Evolutionary conservation across 2,888 invertebrate species (phyloP).

Genomic region (Halictus ligatus): DNA sequence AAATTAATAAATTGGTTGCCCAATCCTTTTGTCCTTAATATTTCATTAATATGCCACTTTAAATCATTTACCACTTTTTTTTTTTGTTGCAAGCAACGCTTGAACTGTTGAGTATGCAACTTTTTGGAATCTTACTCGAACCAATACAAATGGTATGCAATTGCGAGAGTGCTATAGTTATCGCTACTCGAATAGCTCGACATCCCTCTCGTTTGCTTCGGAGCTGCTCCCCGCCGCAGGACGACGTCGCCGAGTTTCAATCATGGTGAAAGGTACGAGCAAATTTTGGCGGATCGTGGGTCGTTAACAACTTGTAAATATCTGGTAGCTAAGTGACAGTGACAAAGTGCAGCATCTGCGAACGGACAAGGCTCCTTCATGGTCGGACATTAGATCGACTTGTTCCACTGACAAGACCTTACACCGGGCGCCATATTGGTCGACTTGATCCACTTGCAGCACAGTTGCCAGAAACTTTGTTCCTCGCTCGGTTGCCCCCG

Average conservation of each 20-base stretch:
- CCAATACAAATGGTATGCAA: background rate
- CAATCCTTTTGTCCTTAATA: too few species aligned
- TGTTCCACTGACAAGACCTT: constrained; percentile 47
- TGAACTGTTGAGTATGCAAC: background rate
- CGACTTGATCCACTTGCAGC: constrained; percentile 41
- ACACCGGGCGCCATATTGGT: constrained; percentile 18
- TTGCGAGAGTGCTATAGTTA: background rate
- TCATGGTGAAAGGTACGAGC: constrained; percentile 13
- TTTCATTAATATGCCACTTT: too few species aligned
- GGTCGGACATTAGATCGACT: constrained; percentile 54
- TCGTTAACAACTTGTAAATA: constrained; percentile 65
- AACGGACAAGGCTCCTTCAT: constrained; percentile 27
- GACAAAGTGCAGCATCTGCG: constrained; percentile 62
- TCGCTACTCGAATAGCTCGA: background rate
- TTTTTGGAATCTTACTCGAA: background rate
- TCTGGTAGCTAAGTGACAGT: constrained; percentile 46
- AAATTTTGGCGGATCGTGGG: constrained; percentile 29
- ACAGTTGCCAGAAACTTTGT: constrained; percentile 30
- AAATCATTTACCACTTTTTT: too few species aligned
- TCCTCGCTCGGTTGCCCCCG: constrained; percentile 20
- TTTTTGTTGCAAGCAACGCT: background rate
- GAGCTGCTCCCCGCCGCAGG: background rate
- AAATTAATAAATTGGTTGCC: too few species aligned
- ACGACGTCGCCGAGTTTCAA: constrained; percentile 9
- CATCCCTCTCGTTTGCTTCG: background rate